These are phyloP conservation scores for Epinephelus lanceolatus DNA, from an alignment of 2,113 vertebrate species.

Conservation along the genomic window DNA sequence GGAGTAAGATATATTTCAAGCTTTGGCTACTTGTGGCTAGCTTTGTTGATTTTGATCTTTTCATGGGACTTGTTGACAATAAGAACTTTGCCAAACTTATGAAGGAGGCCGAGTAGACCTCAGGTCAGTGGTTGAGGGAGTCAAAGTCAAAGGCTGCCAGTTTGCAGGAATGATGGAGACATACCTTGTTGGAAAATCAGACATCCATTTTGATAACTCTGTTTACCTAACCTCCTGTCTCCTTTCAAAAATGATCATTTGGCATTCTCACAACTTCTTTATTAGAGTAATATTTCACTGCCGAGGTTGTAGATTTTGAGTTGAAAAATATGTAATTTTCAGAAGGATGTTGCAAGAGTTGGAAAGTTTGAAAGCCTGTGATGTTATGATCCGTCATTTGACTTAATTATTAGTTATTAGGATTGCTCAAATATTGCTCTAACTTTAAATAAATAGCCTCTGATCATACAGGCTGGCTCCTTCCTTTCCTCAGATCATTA, in stretches of 20 bases:
- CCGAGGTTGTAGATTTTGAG: background rate
- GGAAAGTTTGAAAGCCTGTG: slow-evolving; percentile 3
- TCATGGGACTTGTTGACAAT: background rate
- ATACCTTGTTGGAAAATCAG: background rate
- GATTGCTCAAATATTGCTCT: slow-evolving; percentile 39
- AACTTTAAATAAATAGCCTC: slow-evolving; percentile 20
- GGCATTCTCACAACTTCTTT: slow-evolving; percentile 8
- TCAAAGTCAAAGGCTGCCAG: background rate
- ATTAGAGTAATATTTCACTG: slow-evolving; percentile 52
- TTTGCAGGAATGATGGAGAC: slow-evolving; percentile 19
- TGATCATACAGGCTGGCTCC: slow-evolving; percentile 5
- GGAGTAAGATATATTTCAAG: background rate
- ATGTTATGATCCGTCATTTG: slow-evolving; percentile 4
- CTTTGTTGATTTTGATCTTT: background rate
- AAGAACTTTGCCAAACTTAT: background rate
- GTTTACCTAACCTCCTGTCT: background rate
- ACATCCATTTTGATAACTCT: slow-evolving; percentile 4
- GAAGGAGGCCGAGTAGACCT: background rate
- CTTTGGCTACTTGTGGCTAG: background rate
- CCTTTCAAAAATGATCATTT: slow-evolving; percentile 1
- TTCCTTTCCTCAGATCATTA: slow-evolving; percentile 41
- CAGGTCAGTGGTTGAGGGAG: background rate
- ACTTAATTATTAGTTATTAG: slow-evolving; percentile 32
- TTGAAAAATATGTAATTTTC: background rate
- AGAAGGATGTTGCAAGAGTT: background rate